Evolutionary conservation across 2,888 invertebrate species (phyloP), one percentile per base, ranked within the genome.

Genomic region (Coremacera marginata): DNA sequence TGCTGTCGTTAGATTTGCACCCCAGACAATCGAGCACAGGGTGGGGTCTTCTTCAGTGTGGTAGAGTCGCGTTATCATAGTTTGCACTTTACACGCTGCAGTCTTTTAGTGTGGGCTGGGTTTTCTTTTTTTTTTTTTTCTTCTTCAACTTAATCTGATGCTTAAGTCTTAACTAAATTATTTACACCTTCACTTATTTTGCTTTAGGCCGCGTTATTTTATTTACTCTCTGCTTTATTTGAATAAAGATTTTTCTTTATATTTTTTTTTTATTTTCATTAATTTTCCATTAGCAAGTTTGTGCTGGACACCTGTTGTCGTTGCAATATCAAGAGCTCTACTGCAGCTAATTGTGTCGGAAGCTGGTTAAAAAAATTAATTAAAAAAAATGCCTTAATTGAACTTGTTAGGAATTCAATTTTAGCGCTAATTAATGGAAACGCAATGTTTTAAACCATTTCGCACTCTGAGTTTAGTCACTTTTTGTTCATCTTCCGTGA

Each of bases 41-140:
- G 84, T 85, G 80, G 88, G 87, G 84, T 89, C 88, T 84, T 88
- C 88, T 80, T 87, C 88, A 80, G 88, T 85, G 80, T 88, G 86
- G 80, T 89, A 89, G 51, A 89, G 85, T 82, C 85, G 84, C 81
- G 88, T 88, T 85, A 89, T 84, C 89, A 89, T 89, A 84, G 82
- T 81, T 80, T 80, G 63, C 31, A n/a, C 34, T 65, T 65, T 65
- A 3, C 9, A 14, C 67, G 73, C 63, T 63, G 22, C 14, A 16
- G 52, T 16, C 9, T 37, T 22, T 37, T n/a, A 4, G n/a, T 31
- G 19, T 5, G 11, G 9, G 5, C 19, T 55, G n/a, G 5, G 5
- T 52, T 51, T 51, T 14, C 7, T 16, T 51, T 51, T 51, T 51
- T 51, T 16, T 5, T 19, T 31, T 55, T n/a, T 44, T 44, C 44